Evolutionary conservation across 2,888 invertebrate genomes (phyloP), one percentile per base, ranked within the genome.

Genomic region (Odontocolon sp.): DNA sequence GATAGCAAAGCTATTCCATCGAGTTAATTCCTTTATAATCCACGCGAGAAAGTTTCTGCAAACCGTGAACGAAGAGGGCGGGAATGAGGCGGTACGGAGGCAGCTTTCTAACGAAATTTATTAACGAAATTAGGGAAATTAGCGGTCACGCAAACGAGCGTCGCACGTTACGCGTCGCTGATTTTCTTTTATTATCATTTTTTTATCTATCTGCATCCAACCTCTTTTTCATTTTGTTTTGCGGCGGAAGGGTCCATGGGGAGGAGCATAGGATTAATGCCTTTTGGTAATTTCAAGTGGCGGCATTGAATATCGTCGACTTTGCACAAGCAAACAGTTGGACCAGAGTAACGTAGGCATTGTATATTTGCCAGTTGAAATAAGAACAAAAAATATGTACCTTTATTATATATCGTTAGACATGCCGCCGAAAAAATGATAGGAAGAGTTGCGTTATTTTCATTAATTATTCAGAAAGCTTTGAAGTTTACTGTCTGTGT

Each of bases 51-150:
- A 86, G 84, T 86, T 87, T 84, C 76, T 80, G 80, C 75, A 57
- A 77, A 77, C 69, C 63, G 67, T 61, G 67, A 71, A 70, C 54
- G 66, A 68, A 40, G 56, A 57, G 45, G 61, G 66, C 59, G 47
- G 69, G 61, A 59, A 28, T n/a, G 26, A 45, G 57, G 64, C 45
- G 59, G 42, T 45, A 28, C 38, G 47, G 80, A 67, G 33, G 11
- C 50, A 14, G 66, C 42, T 52, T 57, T 72, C 72, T 69, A 72
- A 77, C 68, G 82, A 83, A 86, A 87, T 87, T 87, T 87, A 86
- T 87, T 87, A 86, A 81, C 81, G 84, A 85, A 87, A 87, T 87
- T 87, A 87, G 83, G 84, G 85, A 86, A 86, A 86, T 86, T 86
- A 85, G 85, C 81, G 82, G 79, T 73, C 71, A 82, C 81, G 79